Evolutionary conservation across 2,888 invertebrate species (phyloP).

Genomic region (Cheiracanthium punctorium): DNA sequence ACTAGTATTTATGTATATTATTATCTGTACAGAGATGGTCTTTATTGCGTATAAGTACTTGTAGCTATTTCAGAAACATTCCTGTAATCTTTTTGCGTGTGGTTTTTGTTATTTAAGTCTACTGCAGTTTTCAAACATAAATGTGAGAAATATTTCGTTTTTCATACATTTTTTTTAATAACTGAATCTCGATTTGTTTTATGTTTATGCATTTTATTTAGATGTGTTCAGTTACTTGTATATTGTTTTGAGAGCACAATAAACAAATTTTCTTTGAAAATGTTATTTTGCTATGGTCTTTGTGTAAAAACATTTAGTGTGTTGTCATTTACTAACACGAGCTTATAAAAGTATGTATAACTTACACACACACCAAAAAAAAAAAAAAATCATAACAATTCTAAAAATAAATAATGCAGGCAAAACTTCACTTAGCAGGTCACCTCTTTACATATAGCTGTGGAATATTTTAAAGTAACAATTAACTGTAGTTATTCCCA

Average conservation of each 20-base stretch:
- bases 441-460: too few species aligned
- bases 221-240: constrained; percentile 30
- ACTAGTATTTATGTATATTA: constrained; percentile 13
- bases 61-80: constrained; percentile 27
- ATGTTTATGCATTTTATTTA: constrained; percentile 10
- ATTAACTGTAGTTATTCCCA: too few species aligned
- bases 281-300: background rate
- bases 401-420: too few species aligned
- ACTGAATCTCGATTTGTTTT: constrained; percentile 12
- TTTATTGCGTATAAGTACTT: background rate
- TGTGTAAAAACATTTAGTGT: too few species aligned
- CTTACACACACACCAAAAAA: too few species aligned
- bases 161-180: constrained; percentile 8
- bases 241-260: constrained; percentile 46
- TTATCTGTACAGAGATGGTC: constrained; percentile 44
- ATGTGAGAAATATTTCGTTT: constrained; percentile 20
- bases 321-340: too few species aligned
- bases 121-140: background rate
- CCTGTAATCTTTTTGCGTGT: constrained; percentile 28
- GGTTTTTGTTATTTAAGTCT: constrained; percentile 23
- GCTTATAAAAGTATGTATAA: too few species aligned
- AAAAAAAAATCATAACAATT: too few species aligned
- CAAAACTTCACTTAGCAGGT: too few species aligned
- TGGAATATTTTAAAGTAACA: too few species aligned
- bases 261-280: constrained; percentile 21